phyloP scores from a whole-genome alignment of 2,888 invertebrate genomes.

The Agonopterix subpropinquella region DNA sequence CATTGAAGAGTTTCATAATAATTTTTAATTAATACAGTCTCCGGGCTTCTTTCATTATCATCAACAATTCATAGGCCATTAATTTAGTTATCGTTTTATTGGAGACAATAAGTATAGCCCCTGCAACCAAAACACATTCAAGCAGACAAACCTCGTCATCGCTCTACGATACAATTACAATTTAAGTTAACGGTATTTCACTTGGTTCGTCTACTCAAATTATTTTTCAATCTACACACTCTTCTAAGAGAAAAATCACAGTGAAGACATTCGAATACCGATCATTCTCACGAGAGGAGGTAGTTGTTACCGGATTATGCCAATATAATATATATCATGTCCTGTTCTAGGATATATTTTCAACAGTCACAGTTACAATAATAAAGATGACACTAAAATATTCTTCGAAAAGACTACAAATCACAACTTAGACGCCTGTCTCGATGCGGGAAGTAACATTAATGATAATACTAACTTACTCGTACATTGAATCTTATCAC shows the following conservation, averaged over 20 bases:
- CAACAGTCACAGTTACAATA: constrained; percentile 59
- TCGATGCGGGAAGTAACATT: constrained; percentile 46
- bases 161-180: not conserved
- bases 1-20: constrained; percentile 20
- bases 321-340: constrained; percentile 40
- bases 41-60: constrained; percentile 5
- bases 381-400: constrained; percentile 53
- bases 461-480: constrained; percentile 49
- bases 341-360: constrained; percentile 31
- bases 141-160: no score
- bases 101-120: not conserved
- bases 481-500: constrained; percentile 54
- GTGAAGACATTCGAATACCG: constrained; percentile 18
- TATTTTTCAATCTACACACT: constrained; percentile 9
- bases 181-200: not conserved
- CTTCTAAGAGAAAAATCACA: constrained; percentile 11
- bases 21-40: constrained; percentile 1
- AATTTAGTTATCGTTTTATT: not conserved
- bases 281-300: constrained; percentile 33
- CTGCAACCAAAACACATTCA: no score
- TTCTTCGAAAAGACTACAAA: constrained; percentile 62
- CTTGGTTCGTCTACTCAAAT: constrained; percentile 5
- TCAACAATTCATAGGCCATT: not conserved
- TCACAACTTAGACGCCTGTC: constrained; percentile 62
- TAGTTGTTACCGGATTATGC: constrained; percentile 40